A percentile compares a stretch with the other conserved stretches of the same genome.
Evolutionary conservation across 2,888 invertebrate species (phyloP).

Genomic region (Nomada lathburiana): DNA sequence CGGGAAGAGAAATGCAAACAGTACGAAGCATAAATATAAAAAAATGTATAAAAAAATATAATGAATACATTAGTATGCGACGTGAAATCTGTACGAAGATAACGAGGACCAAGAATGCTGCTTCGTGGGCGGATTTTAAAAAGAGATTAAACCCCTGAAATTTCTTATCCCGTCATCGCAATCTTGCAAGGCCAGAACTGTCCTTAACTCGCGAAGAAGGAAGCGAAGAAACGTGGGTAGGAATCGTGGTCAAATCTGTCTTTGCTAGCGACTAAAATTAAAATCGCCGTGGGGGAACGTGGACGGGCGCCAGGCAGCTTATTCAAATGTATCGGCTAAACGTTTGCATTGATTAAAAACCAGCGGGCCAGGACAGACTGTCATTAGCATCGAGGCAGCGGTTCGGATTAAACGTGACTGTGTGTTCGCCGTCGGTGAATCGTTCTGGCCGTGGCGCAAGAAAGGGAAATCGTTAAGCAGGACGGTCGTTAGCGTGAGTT

Average conservation of each 20-base stretch:
- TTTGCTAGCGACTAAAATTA: slow-evolving; percentile 20
- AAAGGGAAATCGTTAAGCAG: slow-evolving; percentile 73
- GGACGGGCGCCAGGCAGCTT: slow-evolving; percentile 20
- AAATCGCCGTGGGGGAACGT: slow-evolving; percentile 12
- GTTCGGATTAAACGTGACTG: slow-evolving; percentile 53
- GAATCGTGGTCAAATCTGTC: slow-evolving; percentile 1
- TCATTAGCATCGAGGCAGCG: slow-evolving; percentile 50
- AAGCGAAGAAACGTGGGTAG: not conserved
- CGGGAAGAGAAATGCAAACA: no score
- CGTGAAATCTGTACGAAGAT: no score
- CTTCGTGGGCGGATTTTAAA: no score
- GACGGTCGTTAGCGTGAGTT: slow-evolving; percentile 70
- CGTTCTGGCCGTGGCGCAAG: slow-evolving; percentile 54
- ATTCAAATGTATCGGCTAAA: slow-evolving; percentile 53
- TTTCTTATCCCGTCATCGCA: no score
- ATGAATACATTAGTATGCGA: no score
- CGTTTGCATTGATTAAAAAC: slow-evolving; percentile 56
- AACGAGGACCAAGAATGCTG: no score
- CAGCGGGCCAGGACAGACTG: slow-evolving; percentile 18
- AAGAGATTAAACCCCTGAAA: no score
- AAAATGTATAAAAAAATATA: no score
- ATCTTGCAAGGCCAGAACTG: no score
- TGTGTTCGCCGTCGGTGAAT: slow-evolving; percentile 43
- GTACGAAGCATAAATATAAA: no score
- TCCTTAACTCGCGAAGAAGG: not conserved